Conservation (phyloP, 2,888 invertebrate genomes). For the Platycnemis pennipes region DNA sequence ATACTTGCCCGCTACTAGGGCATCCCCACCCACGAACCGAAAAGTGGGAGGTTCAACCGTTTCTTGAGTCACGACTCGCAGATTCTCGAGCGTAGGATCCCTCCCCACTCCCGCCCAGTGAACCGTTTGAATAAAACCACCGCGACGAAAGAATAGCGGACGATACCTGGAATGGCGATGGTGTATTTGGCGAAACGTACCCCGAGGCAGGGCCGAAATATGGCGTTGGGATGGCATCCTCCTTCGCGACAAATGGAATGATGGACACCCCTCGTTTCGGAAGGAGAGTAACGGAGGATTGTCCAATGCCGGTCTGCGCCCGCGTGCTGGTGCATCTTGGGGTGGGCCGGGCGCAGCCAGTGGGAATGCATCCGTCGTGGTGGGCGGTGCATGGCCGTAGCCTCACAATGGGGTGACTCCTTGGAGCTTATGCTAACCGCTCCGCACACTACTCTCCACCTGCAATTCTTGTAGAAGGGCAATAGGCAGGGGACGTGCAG, state of each 20-base stretch:
- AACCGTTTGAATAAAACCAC: too few species aligned
- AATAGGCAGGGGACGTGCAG: neutral
- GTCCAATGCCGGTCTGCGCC: neutral
- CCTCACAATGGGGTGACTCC: neutral
- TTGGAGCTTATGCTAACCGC: constrained; percentile 20
- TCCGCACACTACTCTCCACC: neutral
- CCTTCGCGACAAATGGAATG: neutral
- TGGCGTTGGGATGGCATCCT: neutral
- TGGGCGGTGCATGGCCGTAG: neutral
- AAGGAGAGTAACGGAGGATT: neutral
- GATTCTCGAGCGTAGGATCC: too few species aligned
- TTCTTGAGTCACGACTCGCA: too few species aligned
- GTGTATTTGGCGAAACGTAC: too few species aligned
- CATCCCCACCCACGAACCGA: too few species aligned
- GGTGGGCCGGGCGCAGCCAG: neutral
- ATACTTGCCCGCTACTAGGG: too few species aligned
- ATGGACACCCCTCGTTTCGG: too few species aligned
- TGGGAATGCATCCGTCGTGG: neutral
- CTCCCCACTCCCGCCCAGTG: too few species aligned
- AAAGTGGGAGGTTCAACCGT: too few species aligned
- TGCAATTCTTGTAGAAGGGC: neutral
- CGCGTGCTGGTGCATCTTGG: neutral
- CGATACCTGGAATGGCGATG: too few species aligned
- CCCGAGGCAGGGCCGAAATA: too few species aligned
- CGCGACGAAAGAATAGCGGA: too few species aligned